Conservation (phyloP, 2,113 vertebrate species). For the Corythornis madagascariensis region DNA sequence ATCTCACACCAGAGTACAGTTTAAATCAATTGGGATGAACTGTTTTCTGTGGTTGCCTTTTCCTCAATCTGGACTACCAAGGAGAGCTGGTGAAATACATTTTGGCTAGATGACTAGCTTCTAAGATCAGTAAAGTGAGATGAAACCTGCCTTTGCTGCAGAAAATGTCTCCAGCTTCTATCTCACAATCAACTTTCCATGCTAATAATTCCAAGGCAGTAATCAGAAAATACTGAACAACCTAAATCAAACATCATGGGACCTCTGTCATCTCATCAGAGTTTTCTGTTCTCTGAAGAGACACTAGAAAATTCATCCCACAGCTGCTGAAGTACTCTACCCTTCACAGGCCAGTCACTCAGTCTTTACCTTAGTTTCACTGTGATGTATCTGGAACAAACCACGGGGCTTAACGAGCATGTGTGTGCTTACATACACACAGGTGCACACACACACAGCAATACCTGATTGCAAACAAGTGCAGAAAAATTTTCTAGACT, state of each 20-base stretch:
- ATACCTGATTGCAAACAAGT: neutral
- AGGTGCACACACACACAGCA: accelerated
- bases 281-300: neutral
- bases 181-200: neutral
- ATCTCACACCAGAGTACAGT: neutral
- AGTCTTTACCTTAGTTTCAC: neutral
- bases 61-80: neutral
- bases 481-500: neutral
- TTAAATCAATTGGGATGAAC: neutral
- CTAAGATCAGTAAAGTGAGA: neutral
- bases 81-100: neutral
- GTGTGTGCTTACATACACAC: accelerated
- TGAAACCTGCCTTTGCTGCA: neutral
- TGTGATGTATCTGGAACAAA: neutral
- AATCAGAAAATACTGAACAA: neutral
- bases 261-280: neutral
- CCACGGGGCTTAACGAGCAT: neutral
- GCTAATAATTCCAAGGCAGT: neutral
- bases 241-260: neutral
- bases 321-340: neutral
- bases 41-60: neutral
- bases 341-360: neutral
- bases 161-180: neutral
- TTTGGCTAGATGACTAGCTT: neutral
- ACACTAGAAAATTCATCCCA: neutral